These are phyloP conservation scores for Drosophila yooni DNA, from an alignment of 2,888 invertebrate species.

Conservation along the genomic window DNA sequence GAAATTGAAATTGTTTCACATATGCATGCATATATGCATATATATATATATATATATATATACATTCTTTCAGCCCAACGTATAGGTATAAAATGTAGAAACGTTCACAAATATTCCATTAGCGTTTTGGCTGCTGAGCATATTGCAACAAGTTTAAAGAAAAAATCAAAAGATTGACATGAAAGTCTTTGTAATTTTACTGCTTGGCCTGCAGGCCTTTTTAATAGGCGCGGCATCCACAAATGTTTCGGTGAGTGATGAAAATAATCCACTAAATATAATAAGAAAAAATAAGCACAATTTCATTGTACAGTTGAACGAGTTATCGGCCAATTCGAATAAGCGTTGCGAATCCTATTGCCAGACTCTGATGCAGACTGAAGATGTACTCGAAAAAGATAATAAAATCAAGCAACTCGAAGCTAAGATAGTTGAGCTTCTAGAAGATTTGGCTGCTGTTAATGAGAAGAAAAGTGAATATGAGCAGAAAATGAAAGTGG, in stretches of 20 bases:
- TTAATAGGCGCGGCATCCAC: constrained; percentile 12
- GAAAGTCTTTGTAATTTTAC: constrained; percentile 23
- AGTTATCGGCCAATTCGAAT: neutral
- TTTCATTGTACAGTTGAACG: neutral
- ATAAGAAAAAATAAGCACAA: neutral
- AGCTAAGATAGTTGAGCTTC: constrained; percentile 4
- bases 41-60: neutral
- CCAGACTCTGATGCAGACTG: neutral
- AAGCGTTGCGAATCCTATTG: constrained; percentile 30
- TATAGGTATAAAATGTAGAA: constrained; percentile 19
- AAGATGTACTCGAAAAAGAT: neutral
- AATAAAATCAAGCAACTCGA: constrained; percentile 23
- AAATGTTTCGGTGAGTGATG: constrained; percentile 18
- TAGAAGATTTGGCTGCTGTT: neutral
- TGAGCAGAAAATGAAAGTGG: constrained; percentile 2
- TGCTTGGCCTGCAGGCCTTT: constrained; percentile 15
- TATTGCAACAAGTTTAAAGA: neutral
- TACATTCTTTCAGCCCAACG: neutral
- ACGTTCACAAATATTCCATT: constrained; percentile 21
- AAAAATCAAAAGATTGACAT: constrained; percentile 3
- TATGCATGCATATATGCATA: neutral
- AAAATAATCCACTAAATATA: neutral
- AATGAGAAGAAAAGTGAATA: neutral
- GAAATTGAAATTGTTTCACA: constrained; percentile 2
- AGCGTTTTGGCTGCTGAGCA: constrained; percentile 4